Evolutionary conservation across 1,140 invertebrate genomes (phyloP).

Genomic region (Proales similis): DNA sequence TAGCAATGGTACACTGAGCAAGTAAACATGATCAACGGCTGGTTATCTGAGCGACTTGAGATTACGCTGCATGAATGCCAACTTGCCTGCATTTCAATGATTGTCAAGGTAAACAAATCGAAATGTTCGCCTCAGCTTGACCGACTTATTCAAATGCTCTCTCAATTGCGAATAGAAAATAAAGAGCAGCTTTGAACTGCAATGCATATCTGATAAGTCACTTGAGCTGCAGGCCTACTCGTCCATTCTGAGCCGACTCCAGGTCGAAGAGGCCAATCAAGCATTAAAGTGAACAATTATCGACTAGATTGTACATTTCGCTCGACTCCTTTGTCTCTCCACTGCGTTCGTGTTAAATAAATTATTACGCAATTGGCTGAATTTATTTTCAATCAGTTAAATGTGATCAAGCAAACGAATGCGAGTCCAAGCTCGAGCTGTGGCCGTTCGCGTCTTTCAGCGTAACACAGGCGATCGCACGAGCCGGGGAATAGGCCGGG

Average conservation of each 20-base stretch:
- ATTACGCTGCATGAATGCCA: slow-evolving; percentile 91
- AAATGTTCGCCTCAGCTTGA: background rate
- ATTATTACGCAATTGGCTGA: too few relatives aligned
- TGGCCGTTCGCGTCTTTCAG: too few relatives aligned
- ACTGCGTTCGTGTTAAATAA: too few relatives aligned
- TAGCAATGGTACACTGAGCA: slow-evolving; percentile 90
- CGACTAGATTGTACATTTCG: background rate
- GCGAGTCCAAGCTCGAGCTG: too few relatives aligned
- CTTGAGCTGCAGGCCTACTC: slow-evolving; percentile 95
- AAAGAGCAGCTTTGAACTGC: slow-evolving; percentile 95
- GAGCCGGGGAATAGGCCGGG: too few relatives aligned
- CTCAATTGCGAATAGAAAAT: slow-evolving; percentile 76
- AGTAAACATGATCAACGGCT: slow-evolving; percentile 84
- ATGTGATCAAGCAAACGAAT: too few relatives aligned
- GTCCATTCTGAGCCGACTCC: slow-evolving; percentile 80
- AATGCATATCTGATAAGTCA: slow-evolving; percentile 94
- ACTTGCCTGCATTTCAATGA: slow-evolving; percentile 88
- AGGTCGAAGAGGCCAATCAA: slow-evolving; percentile 80
- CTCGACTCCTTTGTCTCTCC: background rate
- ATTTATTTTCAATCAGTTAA: too few relatives aligned
- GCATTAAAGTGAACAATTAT: slow-evolving; percentile 36
- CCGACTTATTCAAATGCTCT: slow-evolving; percentile 25
- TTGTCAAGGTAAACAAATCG: slow-evolving; percentile 72
- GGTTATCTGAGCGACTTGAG: slow-evolving; percentile 85
- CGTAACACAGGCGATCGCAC: too few relatives aligned